Evolutionary conservation across 2,113 vertebrate genomes (phyloP).

Genomic region (Melospiza melodia): DNA sequence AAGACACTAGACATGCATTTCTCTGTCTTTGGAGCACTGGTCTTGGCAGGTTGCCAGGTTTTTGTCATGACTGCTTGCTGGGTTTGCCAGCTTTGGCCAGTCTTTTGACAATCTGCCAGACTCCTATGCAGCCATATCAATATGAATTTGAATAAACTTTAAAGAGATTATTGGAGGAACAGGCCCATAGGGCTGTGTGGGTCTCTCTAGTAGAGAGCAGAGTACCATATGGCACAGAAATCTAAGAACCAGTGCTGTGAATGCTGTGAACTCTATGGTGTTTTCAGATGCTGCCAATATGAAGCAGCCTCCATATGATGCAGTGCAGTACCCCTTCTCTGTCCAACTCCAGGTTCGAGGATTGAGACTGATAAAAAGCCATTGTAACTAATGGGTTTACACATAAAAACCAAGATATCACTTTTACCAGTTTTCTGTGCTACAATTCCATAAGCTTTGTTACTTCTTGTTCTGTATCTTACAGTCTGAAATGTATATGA

Average conservation of each 20-base stretch:
- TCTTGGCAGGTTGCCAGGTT: not conserved
- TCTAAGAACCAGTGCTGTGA: not conserved
- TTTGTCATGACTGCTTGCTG: constrained; percentile 20
- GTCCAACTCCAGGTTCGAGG: not conserved
- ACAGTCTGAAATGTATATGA: not conserved
- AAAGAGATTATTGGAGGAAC: constrained; percentile 60
- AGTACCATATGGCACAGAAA: constrained; percentile 40
- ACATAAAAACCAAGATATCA: not conserved
- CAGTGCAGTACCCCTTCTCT: not conserved
- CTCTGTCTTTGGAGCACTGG: not conserved
- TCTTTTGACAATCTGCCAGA: constrained; percentile 29
- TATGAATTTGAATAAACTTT: constrained; percentile 57
- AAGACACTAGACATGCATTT: not conserved
- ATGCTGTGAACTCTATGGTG: not conserved
- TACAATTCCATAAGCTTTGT: not conserved
- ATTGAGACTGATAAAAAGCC: not conserved
- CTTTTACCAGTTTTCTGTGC: not conserved
- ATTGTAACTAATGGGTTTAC: not conserved
- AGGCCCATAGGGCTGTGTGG: constrained; percentile 13
- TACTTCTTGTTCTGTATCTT: not conserved
- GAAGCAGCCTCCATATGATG: not conserved
- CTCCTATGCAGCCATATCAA: constrained; percentile 54
- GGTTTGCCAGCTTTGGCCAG: constrained; percentile 27
- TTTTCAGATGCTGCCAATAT: constrained; percentile 15
- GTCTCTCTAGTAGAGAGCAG: constrained; percentile 13